These are phyloP conservation scores for Laupala kohalensis DNA, from an alignment of 1,140 invertebrate species.

Conservation along the genomic window DNA sequence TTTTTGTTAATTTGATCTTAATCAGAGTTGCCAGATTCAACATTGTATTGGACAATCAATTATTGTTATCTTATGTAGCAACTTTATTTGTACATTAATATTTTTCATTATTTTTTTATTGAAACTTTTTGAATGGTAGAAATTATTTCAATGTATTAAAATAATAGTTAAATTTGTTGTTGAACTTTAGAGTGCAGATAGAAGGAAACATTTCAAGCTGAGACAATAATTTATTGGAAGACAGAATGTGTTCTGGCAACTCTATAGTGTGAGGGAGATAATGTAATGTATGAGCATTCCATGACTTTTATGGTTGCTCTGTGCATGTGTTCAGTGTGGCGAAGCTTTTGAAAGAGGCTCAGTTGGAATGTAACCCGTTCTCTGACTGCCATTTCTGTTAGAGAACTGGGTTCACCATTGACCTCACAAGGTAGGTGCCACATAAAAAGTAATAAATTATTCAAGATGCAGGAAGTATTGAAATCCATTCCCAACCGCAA, in stretches of 20 bases:
- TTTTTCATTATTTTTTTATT: neutral
- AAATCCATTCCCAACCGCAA: neutral
- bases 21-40: neutral
- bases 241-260: neutral
- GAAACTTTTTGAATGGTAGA: neutral
- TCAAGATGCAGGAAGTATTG: neutral
- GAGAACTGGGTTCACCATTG: neutral
- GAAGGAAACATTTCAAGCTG: no score
- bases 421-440: neutral
- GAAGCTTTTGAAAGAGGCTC: neutral
- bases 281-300: neutral
- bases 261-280: neutral
- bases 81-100: neutral
- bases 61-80: neutral
- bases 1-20: neutral
- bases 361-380: neutral
- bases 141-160: neutral
- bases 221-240: no score
- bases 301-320: neutral
- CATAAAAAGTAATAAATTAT: neutral
- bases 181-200: neutral
- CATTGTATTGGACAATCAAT: neutral
- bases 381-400: neutral
- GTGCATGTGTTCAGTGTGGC: neutral
- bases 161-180: no score